Evolutionary conservation across 1,140 invertebrate genomes (phyloP).

Genomic region (Pogonomyrmex californicus): DNA sequence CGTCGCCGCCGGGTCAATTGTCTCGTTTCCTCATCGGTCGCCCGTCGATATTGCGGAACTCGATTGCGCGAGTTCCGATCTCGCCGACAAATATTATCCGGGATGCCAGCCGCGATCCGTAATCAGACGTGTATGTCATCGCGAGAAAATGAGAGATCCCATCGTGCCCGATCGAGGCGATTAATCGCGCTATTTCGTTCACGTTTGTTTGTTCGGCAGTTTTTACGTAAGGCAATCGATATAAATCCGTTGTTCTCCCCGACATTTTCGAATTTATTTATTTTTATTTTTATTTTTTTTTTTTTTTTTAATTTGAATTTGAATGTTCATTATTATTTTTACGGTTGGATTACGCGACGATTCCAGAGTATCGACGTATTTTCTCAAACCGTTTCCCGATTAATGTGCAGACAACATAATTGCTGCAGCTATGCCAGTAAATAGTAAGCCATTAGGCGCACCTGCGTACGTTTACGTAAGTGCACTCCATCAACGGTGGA

Average conservation of each 20-base stretch:
- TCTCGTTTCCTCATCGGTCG: conserved; percentile 52
- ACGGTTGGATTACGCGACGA: background rate
- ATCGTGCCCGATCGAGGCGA: background rate
- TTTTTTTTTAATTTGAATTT: background rate
- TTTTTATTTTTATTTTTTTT: background rate
- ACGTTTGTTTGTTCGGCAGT: background rate
- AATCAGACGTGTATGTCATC: conserved; percentile 16
- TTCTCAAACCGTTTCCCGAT: conserved; percentile 16
- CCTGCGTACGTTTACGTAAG: conserved; percentile 61
- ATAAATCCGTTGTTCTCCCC: no score
- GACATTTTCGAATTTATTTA: background rate
- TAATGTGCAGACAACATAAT: conserved; percentile 46
- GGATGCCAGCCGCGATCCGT: conserved; percentile 14
- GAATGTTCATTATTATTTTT: background rate
- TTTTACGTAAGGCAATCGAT: background rate
- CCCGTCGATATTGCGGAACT: conserved; percentile 58
- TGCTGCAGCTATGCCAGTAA: conserved; percentile 42
- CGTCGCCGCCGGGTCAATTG: conserved; percentile 42
- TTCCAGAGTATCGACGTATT: background rate
- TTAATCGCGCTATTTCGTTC: background rate
- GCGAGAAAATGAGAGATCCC: conserved; percentile 3
- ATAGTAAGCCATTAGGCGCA: conserved; percentile 52
- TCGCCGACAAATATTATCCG: conserved; percentile 55
- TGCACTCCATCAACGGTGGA: conserved; percentile 59
- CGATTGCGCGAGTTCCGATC: conserved; percentile 54